Evolutionary conservation across 30 jellyfish, hydroid and myxozoan genomes (phyloP).

Genomic region (Pelagia noctiluca): DNA sequence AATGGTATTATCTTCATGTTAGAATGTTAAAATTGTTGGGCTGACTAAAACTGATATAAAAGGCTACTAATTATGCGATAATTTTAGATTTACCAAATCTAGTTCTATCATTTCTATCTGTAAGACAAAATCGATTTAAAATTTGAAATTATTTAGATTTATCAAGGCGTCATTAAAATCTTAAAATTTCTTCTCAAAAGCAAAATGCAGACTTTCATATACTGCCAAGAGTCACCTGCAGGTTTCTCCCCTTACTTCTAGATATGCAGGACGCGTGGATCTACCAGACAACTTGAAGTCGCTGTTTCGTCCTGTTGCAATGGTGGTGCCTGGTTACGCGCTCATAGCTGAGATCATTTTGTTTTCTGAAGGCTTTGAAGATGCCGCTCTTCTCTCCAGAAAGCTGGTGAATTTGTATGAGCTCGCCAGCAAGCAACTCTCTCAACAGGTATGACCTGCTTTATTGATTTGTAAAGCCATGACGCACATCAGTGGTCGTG

Average conservation of each 20-base stretch:
- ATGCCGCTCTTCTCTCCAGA: constrained; percentile 75
- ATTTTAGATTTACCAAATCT: no score
- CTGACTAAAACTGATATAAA: no score
- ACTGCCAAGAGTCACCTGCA: no score
- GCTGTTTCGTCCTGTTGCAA: constrained; percentile 91
- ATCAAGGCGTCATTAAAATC: no score
- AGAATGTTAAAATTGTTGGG: no score
- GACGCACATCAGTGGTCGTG: background rate
- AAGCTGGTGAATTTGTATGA: constrained; percentile 78
- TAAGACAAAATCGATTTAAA: no score
- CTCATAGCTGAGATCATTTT: constrained; percentile 82
- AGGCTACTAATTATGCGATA: no score
- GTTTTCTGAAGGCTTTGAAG: constrained; percentile 82
- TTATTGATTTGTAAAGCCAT: background rate
- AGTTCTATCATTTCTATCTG: no score
- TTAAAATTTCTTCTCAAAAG: no score
- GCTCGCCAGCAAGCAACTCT: constrained; percentile 82
- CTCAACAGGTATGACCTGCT: constrained; percentile 74
- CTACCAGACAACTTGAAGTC: constrained; percentile 91
- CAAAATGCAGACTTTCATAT: no score
- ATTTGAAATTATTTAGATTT: no score
- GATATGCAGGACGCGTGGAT: constrained; percentile 91
- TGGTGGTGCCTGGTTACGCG: constrained; percentile 87
- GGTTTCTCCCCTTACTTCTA: constrained; percentile 3
- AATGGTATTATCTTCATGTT: no score